A percentile compares a stretch with the other conserved stretches of the same genome.
These are phyloP conservation scores for Centropus bengalensis DNA, from an alignment of 2,113 vertebrate species.

Conservation along the genomic window DNA sequence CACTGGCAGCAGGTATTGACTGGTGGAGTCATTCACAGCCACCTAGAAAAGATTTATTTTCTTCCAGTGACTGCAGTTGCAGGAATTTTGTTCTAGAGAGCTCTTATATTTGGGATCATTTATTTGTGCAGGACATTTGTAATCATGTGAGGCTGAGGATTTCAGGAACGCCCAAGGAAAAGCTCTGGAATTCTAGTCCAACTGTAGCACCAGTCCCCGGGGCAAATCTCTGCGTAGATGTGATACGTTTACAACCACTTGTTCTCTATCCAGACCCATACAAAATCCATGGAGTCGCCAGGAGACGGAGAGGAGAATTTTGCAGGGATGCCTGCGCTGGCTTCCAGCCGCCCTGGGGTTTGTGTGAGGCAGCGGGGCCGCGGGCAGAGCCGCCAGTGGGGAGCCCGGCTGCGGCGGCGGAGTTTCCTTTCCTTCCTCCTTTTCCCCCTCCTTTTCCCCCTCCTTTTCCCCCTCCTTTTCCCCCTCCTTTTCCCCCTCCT, in stretches of 20 bases:
- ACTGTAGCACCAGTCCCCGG: fast-evolving
- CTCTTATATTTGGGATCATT: neutral
- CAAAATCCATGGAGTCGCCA: fast-evolving
- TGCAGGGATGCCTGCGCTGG: neutral
- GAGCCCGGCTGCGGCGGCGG: too few relatives aligned
- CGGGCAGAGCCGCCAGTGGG: too few relatives aligned
- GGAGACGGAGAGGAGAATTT: neutral
- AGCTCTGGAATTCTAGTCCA: neutral
- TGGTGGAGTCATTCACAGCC: fast-evolving
- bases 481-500: too few relatives aligned
- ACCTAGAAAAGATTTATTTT: neutral
- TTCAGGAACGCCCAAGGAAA: neutral
- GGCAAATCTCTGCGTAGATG: neutral
- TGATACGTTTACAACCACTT: neutral
- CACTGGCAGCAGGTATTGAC: neutral
- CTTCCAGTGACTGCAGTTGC: fast-evolving
- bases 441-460: too few relatives aligned
- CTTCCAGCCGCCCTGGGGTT: neutral
- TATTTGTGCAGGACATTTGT: neutral
- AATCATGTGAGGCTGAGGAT: neutral
- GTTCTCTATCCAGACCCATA: fast-evolving
- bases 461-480: too few relatives aligned
- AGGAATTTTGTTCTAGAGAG: neutral
- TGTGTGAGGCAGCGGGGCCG: too few relatives aligned
- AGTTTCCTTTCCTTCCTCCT: too few relatives aligned